Base-by-base conservation (phyloP, 2,113 vertebrate genomes). In the Himantopus leucocephalus region DNA sequence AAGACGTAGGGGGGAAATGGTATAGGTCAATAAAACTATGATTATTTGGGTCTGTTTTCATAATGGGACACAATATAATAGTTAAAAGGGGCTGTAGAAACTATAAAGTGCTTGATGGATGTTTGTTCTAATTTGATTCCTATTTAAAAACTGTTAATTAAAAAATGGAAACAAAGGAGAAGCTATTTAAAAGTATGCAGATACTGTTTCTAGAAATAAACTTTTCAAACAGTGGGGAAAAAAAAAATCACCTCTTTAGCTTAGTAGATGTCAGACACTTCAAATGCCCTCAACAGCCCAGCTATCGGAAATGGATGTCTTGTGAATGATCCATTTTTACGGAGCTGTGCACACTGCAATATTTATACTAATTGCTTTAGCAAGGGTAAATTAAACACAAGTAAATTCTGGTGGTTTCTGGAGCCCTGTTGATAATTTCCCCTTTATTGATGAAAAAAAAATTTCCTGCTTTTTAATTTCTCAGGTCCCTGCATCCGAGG, bases 41-140 rank as follows among this genome's bases (percentile, higher is more conserved):
- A 92, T 88, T 92, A 30, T 76, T 74, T 52, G 52, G 64, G 85
- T 89, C 88, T 95, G 94, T 86, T 95, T 91, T 90, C 79, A 66
- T 78, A 78, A 58, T 37, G 66, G 68, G 60, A 32, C 76, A 41
- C 67, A 88, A 47, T 43, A 41, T 43, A 55, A 39, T 30, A 52
- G 83, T 90, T 95, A 74, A 94, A 92, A 88, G 72, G 67, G 55
- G 10, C 88, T 95, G 50, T 19, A 93, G 92, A 89, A 96, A 63
- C 92, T 47, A 35, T 63, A 74, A 90, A 74, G 67, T 47, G 13
- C 64, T 47, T 91, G 83, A 67, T 87, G 53, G 58, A 90, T 87
- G 43, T 29, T 79, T 77, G 59, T 18, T 60, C 35, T 96, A 43
- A 81, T 94, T 81, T 52, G 34, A 74, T 86, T 90, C 47, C 10